Percentiles rank a stretch among this genome's conserved stretches.
Evolutionary conservation across 2,797 vertebrate genomes (phyloP).

Genomic region (Fratercula arctica): DNA sequence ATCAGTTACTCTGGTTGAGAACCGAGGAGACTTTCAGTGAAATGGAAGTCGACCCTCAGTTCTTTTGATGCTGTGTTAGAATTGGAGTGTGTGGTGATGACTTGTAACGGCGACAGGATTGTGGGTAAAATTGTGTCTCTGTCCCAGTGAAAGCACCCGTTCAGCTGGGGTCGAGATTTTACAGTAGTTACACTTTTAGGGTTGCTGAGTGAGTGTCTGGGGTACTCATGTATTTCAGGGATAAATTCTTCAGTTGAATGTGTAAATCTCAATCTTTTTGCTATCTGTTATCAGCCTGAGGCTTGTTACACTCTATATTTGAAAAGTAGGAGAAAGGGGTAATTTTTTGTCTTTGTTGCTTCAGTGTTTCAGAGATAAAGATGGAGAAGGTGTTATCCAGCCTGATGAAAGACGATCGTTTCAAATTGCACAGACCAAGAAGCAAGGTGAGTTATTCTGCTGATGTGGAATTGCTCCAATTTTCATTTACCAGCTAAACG

Average conservation of each 20-base stretch:
- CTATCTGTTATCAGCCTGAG: background rate
- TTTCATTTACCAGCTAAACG: background rate
- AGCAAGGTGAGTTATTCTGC: slow-evolving; percentile 78
- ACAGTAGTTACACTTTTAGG: background rate
- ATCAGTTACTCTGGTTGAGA: background rate
- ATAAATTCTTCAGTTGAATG: background rate
- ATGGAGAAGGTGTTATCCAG: slow-evolving; percentile 84
- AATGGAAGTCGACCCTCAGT: background rate
- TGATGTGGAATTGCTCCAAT: background rate
- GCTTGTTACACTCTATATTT: accelerated
- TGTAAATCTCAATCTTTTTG: background rate
- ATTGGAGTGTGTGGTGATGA: background rate
- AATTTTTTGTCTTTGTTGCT: background rate
- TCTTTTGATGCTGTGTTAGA: background rate
- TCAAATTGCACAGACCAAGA: slow-evolving; percentile 78
- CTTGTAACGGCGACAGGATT: background rate
- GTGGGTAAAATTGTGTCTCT: background rate
- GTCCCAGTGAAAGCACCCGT: background rate
- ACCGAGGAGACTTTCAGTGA: background rate
- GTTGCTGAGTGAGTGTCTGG: background rate
- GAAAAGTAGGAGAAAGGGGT: background rate
- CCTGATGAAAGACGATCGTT: slow-evolving; percentile 82
- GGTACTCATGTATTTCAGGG: background rate
- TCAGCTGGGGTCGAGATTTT: background rate
- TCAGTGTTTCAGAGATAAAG: slow-evolving; percentile 88